Evolutionary conservation across 2,113 vertebrate species (phyloP), one percentile per base, ranked within the genome.

Genomic region (Sterna hirundo): DNA sequence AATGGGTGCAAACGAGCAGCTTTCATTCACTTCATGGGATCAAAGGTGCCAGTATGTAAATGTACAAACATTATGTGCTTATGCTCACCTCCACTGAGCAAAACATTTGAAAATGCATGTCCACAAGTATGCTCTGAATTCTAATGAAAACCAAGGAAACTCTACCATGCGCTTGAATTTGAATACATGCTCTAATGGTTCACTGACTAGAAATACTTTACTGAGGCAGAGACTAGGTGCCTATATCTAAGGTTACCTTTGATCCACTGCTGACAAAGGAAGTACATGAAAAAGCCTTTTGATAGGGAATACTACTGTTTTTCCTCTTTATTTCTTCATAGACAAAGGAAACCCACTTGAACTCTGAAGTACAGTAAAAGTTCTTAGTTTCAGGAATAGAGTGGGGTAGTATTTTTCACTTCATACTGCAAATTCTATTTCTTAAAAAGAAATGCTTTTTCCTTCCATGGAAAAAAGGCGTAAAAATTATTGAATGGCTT

Each of bases 241-340:
- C 62, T 89, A 84, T 91, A 96, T 94, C 93, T 96, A 96, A 90
- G 2, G 78, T 95, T 97, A 95, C 96, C 90, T 96, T 94, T 97
- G 94, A 94, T 94, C 66, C n/a, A 32, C 52, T 85, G 16, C 55
- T 95, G 83, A 95, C 94, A 96, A 95, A 94, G 51, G 29, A 83
- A 87, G 54, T 27, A 77, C 32, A 80, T 83, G 78, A 95, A 95
- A 92, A 96, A 93, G 86, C 71, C 91, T 94, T 96, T 94, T 88
- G 90, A 94, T 16, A 85, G 44, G 44, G 49, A 91, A 86, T 64
- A 70, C 62, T 26, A 47, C 12, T 0, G 3, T 79, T 89, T 93
- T 79, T 72, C 27, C 36, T 93, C 81, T 91, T 93, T 89, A 71
- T 87, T 81, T 36, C 83, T 64, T 64, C 51, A 62, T 5, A 92